Percentiles rank a stretch among this genome's conserved stretches.
These are phyloP conservation scores for Cephus spinipes DNA, from an alignment of 2,888 invertebrate genomes.

Conservation along the genomic window DNA sequence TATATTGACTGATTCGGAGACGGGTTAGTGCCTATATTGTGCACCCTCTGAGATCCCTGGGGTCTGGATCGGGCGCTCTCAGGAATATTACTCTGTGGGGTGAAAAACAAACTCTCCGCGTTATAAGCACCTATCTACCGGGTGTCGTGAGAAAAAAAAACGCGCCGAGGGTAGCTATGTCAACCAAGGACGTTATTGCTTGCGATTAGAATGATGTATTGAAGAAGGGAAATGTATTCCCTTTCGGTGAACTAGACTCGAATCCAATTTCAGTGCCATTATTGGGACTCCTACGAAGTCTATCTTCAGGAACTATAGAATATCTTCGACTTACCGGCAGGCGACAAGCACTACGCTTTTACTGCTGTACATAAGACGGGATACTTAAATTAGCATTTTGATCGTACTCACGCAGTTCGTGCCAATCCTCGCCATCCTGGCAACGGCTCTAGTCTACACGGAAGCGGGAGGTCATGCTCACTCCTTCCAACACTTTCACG, in stretches of 20 bases:
- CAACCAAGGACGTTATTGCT: background rate
- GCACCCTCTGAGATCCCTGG: background rate
- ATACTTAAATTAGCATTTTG: background rate
- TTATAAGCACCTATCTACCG: background rate
- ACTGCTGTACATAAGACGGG: background rate
- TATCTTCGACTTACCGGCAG: background rate
- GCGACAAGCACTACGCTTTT: background rate
- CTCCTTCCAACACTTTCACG: conserved; percentile 62
- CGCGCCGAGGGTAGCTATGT: background rate
- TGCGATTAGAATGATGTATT: background rate
- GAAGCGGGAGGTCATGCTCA: conserved; percentile 51
- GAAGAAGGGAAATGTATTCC: background rate
- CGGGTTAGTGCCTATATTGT: background rate
- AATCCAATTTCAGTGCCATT: background rate
- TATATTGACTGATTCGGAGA: background rate
- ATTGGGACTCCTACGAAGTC: background rate
- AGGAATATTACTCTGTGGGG: background rate
- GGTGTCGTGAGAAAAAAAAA: background rate
- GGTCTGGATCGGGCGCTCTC: background rate
- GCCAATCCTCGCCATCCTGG: conserved; percentile 26
- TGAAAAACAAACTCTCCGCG: background rate
- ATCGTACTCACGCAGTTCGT: conserved; percentile 31
- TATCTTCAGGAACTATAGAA: background rate
- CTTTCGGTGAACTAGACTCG: background rate
- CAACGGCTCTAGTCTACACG: conserved; percentile 16